These are phyloP conservation scores for Catharus minimus DNA, from an alignment of 2,113 vertebrate genomes.

Conservation along the genomic window DNA sequence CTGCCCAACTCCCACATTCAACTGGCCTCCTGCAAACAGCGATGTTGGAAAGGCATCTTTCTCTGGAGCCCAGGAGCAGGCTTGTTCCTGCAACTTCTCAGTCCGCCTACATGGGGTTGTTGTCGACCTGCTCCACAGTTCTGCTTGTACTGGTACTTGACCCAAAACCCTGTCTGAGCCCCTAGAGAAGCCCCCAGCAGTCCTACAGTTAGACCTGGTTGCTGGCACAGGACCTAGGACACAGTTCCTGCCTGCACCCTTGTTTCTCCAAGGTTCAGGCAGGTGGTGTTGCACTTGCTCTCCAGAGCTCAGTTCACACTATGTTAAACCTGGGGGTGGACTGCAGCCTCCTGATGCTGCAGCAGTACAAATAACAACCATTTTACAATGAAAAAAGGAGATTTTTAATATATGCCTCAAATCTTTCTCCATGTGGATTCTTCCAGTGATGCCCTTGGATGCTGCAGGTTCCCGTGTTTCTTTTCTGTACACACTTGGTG, in stretches of 20 bases:
- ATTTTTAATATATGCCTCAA: neutral
- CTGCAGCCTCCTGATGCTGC: neutral
- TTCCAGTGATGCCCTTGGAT: neutral
- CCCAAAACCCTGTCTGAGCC: neutral
- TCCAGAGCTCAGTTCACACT: neutral
- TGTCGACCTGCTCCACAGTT: neutral
- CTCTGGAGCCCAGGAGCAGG: neutral
- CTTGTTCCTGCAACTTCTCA: neutral
- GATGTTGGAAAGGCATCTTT: neutral
- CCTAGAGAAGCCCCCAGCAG: neutral
- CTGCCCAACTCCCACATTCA: neutral
- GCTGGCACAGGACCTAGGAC: neutral
- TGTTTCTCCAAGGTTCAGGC: neutral
- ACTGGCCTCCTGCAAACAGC: neutral
- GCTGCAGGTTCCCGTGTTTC: neutral
- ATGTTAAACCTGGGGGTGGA: accelerated
- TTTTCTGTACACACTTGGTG: accelerated
- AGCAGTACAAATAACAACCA: neutral
- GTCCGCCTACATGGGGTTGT: accelerated
- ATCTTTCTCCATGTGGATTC: neutral
- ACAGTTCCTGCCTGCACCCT: neutral
- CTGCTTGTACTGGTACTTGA: neutral
- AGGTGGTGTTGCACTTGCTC: neutral
- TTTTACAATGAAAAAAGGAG: neutral
- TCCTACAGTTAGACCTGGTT: neutral